Conservation (phyloP, 1,140 invertebrate genomes). For the Ceratina calcarata region DNA sequence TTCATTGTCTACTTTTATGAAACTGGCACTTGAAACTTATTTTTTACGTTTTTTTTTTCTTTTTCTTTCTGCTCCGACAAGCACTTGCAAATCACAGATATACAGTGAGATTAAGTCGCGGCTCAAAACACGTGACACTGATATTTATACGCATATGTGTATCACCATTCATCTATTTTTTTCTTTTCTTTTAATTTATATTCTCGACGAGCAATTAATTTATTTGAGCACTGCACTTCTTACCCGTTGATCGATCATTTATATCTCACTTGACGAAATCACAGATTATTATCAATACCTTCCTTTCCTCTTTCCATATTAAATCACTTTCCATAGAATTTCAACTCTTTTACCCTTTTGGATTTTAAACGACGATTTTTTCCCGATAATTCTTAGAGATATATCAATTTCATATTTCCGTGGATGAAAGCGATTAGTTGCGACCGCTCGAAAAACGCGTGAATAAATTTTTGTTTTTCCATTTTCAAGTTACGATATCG, state of each 20-base stretch:
- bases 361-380: neutral
- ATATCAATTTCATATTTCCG: too few relatives aligned
- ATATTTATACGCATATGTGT: constrained; percentile 5
- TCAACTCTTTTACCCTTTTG: neutral
- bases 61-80: constrained; percentile 46
- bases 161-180: constrained; percentile 26
- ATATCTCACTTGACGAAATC: constrained; percentile 52
- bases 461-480: neutral
- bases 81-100: constrained; percentile 67
- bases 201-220: constrained; percentile 25
- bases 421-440: neutral
- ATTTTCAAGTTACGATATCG: constrained; percentile 2
- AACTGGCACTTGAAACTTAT: constrained; percentile 60
- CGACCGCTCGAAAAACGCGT: constrained; percentile 1
- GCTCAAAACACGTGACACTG: constrained; percentile 57
- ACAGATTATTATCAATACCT: constrained; percentile 49
- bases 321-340: constrained; percentile 15
- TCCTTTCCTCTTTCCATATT: constrained; percentile 5
- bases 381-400: neutral
- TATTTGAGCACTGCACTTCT: constrained; percentile 52
- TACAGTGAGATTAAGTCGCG: constrained; percentile 22
- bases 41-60: constrained; percentile 29
- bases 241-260: constrained; percentile 17
- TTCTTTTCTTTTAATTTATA: neutral
- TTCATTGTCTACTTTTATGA: constrained; percentile 42